Evolutionary conservation across 2,888 invertebrate species (phyloP).

Genomic region (Dasysyrphus tricinctus): DNA sequence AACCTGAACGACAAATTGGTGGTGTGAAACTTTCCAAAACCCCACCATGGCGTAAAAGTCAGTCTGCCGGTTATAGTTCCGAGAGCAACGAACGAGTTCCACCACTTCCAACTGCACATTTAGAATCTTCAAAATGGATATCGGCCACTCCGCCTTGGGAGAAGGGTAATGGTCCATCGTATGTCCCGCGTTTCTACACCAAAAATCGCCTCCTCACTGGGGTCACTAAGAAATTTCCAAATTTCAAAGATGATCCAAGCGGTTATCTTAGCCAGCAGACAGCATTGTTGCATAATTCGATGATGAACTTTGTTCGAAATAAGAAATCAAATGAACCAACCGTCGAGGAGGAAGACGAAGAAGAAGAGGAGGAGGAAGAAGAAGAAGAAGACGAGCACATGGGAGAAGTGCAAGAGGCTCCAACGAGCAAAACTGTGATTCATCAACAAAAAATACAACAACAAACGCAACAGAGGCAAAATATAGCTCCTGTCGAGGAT

Average conservation of each 20-base stretch:
- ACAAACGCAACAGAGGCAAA: conserved; percentile 77
- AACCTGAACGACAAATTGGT: conserved; percentile 76
- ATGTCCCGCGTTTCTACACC: conserved; percentile 54
- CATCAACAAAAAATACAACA: conserved; percentile 68
- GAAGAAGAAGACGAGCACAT: conserved; percentile 39
- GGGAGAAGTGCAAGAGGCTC: conserved; percentile 50
- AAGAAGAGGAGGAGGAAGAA: conserved; percentile 36
- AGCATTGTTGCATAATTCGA: conserved; percentile 92
- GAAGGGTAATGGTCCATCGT: conserved; percentile 34
- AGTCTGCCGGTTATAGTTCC: conserved; percentile 53
- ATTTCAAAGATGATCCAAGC: conserved; percentile 95
- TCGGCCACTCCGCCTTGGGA: conserved; percentile 74
- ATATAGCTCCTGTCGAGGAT: conserved; percentile 49
- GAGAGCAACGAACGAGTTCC: conserved; percentile 77
- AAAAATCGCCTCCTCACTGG: conserved; percentile 71
- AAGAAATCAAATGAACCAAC: conserved; percentile 71
- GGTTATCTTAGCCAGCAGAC: conserved; percentile 96
- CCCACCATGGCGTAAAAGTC: conserved; percentile 78
- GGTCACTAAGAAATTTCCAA: conserved; percentile 85
- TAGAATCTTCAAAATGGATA: conserved; percentile 65
- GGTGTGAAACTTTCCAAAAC: conserved; percentile 77
- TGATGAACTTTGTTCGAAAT: conserved; percentile 85
- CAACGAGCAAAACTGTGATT: conserved; percentile 68
- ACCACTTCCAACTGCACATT: conserved; percentile 77
- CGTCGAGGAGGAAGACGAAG: conserved; percentile 37